phyloP scores from a whole-genome alignment of 2,888 invertebrate genomes.

The Barypeithes pellucidus region DNA sequence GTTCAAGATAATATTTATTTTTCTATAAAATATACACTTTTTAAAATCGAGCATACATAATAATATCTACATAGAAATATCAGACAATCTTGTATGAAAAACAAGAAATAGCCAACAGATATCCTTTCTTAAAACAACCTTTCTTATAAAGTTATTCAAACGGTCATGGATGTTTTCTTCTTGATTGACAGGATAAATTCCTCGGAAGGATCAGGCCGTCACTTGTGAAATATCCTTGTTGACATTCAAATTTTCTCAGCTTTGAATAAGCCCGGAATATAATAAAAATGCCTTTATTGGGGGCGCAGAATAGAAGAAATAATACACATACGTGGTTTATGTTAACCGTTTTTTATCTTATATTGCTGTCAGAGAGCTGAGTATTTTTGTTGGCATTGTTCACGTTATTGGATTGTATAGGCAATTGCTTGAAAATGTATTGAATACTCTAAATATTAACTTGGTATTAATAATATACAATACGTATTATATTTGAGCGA shows the following conservation, averaged over 20 bases:
- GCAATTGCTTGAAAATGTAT: not conserved
- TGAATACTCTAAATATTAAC: too few relatives aligned
- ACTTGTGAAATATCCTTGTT: constrained; percentile 69
- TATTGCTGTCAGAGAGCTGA: constrained; percentile 40
- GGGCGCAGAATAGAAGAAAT: constrained; percentile 42
- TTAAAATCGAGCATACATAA: not conserved
- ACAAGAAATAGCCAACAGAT: not conserved
- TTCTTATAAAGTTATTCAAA: constrained; percentile 38
- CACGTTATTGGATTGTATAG: constrained; percentile 42
- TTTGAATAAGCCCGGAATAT: constrained; percentile 67
- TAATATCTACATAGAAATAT: not conserved
- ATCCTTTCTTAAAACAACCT: constrained; percentile 23
- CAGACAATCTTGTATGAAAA: not conserved
- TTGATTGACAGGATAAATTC: constrained; percentile 62
- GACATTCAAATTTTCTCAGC: constrained; percentile 71
- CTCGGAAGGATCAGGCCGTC: constrained; percentile 64
- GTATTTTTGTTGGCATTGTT: constrained; percentile 23
- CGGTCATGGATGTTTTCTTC: constrained; percentile 41
- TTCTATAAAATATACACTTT: not conserved
- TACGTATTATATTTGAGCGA: too few relatives aligned
- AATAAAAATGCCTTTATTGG: constrained; percentile 62
- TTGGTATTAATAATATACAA: too few relatives aligned
- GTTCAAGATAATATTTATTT: not conserved
- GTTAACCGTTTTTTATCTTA: constrained; percentile 47
- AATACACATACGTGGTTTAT: constrained; percentile 39